Evolutionary conservation across 2,113 vertebrate species (phyloP).

Genomic region (Apteryx mantelli): DNA sequence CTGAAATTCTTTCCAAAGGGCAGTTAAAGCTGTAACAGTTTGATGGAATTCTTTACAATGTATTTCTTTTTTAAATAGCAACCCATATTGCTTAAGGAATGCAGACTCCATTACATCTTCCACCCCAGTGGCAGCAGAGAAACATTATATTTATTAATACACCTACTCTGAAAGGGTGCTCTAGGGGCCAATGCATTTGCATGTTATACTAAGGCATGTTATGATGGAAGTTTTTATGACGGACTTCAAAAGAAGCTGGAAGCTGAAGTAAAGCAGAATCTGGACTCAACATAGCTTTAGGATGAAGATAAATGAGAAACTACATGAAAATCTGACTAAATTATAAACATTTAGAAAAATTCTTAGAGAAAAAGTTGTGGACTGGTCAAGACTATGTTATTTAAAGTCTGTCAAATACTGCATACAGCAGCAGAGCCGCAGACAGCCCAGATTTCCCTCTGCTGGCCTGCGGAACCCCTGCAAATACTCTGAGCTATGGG

Average conservation of each 20-base stretch:
- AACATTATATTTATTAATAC: conserved; percentile 64
- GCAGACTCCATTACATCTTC: conserved; percentile 51
- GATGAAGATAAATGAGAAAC: conserved; percentile 53
- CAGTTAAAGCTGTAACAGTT: conserved; percentile 32
- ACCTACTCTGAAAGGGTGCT: conserved; percentile 40
- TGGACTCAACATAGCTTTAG: neutral
- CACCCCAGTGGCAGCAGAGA: conserved; percentile 44
- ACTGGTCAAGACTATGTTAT: neutral
- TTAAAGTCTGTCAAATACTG: neutral
- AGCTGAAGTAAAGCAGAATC: conserved; percentile 53
- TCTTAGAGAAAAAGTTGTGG: neutral
- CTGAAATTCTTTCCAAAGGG: conserved; percentile 45
- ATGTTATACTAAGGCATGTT: conserved; percentile 40
- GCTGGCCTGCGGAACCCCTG: neutral
- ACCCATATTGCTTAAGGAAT: conserved; percentile 50
- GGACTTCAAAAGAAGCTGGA: conserved; percentile 39
- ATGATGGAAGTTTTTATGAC: conserved; percentile 66
- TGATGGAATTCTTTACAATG: conserved; percentile 66
- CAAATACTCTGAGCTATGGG: neutral
- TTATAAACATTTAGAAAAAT: conserved; percentile 4
- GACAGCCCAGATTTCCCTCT: neutral
- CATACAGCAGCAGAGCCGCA: neutral
- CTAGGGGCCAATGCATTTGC: conserved; percentile 65
- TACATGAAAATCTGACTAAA: conserved; percentile 16
- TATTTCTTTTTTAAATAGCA: conserved; percentile 62